phyloP scores from a whole-genome alignment of 1,140 invertebrate genomes.

The Saccostrea echinata region DNA sequence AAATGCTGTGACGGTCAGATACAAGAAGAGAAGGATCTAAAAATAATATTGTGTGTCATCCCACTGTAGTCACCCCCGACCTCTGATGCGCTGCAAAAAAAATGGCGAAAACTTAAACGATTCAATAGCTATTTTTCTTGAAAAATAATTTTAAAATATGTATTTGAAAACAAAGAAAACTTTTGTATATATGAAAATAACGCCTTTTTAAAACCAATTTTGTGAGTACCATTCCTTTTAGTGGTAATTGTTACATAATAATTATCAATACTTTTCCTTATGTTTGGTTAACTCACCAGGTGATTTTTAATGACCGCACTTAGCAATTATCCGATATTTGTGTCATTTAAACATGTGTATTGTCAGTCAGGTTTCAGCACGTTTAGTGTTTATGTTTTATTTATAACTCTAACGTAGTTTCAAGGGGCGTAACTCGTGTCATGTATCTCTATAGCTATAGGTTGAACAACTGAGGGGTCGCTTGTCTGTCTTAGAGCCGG shows the following conservation, averaged over 20 bases:
- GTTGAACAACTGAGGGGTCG: slow-evolving; percentile 11
- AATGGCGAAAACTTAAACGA: not conserved
- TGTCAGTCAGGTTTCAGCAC: slow-evolving; percentile 29
- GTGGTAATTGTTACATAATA: not conserved
- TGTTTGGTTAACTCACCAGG: slow-evolving; percentile 25
- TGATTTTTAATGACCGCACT: slow-evolving; percentile 27
- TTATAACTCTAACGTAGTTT: slow-evolving; percentile 41
- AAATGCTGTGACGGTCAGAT: slow-evolving; percentile 51
- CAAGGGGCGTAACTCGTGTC: slow-evolving; percentile 43
- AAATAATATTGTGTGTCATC: slow-evolving; percentile 53
- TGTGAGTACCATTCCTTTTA: not conserved
- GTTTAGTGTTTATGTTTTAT: slow-evolving; percentile 42
- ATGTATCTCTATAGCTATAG: slow-evolving; percentile 12
- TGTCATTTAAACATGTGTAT: slow-evolving; percentile 40
- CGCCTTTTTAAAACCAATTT: not conserved
- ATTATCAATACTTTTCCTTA: not conserved
- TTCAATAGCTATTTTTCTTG: not conserved
- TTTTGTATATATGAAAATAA: not conserved
- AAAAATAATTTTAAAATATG: not conserved
- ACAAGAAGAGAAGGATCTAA: slow-evolving; percentile 43
- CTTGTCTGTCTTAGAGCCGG: slow-evolving; percentile 13
- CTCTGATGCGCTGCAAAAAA: slow-evolving; percentile 1
- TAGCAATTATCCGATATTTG: slow-evolving; percentile 11
- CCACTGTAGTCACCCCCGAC: slow-evolving; percentile 20
- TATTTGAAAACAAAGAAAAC: slow-evolving; percentile 33